Evolutionary conservation across 2,888 invertebrate genomes (phyloP).

Genomic region (Idaea dimidiata): DNA sequence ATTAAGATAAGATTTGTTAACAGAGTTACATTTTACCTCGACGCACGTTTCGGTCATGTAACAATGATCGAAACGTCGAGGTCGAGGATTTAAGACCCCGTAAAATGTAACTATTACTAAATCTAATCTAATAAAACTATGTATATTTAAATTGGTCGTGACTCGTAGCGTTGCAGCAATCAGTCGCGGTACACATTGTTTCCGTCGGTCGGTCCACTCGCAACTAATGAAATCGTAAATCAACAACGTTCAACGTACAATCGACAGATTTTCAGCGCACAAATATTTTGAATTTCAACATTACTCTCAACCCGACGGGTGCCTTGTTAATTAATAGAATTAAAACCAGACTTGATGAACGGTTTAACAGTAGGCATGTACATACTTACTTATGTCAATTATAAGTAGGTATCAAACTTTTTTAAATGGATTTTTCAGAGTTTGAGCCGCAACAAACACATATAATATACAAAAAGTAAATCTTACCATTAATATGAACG

Average conservation of each 20-base stretch:
- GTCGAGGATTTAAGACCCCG: no score
- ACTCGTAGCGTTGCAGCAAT: constrained; percentile 55
- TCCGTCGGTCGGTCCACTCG: constrained; percentile 50
- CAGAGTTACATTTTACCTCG: no score
- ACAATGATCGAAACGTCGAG: no score
- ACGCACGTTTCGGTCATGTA: no score
- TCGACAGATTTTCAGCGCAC: constrained; percentile 61
- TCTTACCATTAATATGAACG: no score
- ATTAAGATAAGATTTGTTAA: no score
- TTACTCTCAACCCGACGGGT: constrained; percentile 48
- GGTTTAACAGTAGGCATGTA: constrained; percentile 39
- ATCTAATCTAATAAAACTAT: constrained; percentile 6
- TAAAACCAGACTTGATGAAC: constrained; percentile 56
- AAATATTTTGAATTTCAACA: constrained; percentile 61
- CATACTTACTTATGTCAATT: constrained; percentile 37
- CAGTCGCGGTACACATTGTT: constrained; percentile 46
- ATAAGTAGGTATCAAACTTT: constrained; percentile 13
- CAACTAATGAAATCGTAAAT: constrained; percentile 76
- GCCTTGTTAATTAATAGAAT: constrained; percentile 66
- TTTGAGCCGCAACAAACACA: no score
- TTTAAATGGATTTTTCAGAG: no score
- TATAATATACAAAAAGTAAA: no score
- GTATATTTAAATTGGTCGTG: constrained; percentile 31
- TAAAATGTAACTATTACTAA: neutral
- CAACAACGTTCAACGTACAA: constrained; percentile 59